Base-by-base conservation (phyloP, 1,140 invertebrate species). In the Atta texana region DNA sequence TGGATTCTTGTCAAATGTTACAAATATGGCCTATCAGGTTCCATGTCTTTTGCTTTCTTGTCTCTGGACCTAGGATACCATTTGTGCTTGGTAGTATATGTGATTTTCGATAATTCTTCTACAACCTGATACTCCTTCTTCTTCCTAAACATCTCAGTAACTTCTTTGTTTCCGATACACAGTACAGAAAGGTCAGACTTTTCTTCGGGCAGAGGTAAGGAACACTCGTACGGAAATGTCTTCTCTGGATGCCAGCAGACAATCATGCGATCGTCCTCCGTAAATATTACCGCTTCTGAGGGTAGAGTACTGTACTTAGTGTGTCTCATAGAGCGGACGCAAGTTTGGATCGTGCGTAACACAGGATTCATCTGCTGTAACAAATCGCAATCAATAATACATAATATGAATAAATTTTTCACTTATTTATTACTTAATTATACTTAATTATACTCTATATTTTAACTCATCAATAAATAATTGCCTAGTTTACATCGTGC, bases 161-260 rank as follows among this genome's bases (percentile, higher is more conserved):
- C 95, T 93, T 97, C 96, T 21, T 96, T 93, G n/a, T 96, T 94
- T 53, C 96, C 95, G 81, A 97, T 96, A 93, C 96, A 97, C n/a
- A 98, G 94, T 14, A 97, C 93, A 18, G 96, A 95, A 57, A 95
- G 91, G 71, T 92, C 75, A 75, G 86, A 34, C 64, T 90, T 84
- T 2, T 74, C 76, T 82, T 95, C 92, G 18, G 97, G 97, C 57
- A 98, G 90, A 2, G 98, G 97, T 92, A 96, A 96, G 10, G 98
- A 97, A 91, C 94, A 97, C 94, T 99, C 97, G 92, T 99, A 99
- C 0, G 98, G 98, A 95, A 98, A 97, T 61, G 96, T 94, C 92
- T 96, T 93, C 89, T 98, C 97, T 55, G 97, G 98, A 95, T 99
- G 98, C 97, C 98, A 98, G 87, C 97, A 98, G 59, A 98, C 96